A percentile compares a stretch with the other conserved stretches of the same genome.
phyloP scores from a whole-genome alignment of 2,888 invertebrate species.

The Diarsia dahlii region DNA sequence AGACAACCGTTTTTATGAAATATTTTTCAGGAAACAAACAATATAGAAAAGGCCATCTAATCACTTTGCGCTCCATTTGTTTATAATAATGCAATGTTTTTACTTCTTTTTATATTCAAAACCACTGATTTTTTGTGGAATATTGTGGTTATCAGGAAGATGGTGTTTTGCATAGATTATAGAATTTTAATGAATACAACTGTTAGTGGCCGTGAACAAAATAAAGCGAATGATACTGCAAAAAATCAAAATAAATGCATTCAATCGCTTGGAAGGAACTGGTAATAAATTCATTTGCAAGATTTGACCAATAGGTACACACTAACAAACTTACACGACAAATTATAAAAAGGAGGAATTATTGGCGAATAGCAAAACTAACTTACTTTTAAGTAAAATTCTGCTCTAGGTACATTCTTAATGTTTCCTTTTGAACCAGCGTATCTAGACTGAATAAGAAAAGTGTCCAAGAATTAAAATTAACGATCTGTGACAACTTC shows the following conservation, averaged over 20 bases:
- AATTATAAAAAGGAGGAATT: no score
- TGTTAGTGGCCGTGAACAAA: neutral
- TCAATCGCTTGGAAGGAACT: no score
- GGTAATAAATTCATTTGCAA: no score
- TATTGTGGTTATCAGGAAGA: constrained; percentile 7
- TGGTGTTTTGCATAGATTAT: neutral
- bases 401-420: no score
- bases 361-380: no score
- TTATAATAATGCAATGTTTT: constrained; percentile 36
- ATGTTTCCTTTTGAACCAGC: no score
- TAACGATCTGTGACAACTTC: no score
- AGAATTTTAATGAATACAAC: neutral
- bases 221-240: neutral
- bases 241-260: neutral
- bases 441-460: no score
- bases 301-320: no score
- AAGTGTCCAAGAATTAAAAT: no score
- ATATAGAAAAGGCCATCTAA: constrained; percentile 41
- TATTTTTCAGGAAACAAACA: constrained; percentile 42
- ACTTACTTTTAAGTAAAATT: no score
- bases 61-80: constrained; percentile 44
- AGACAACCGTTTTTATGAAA: constrained; percentile 32
- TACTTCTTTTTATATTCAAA: constrained; percentile 24
- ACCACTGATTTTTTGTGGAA: constrained; percentile 21
- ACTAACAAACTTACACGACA: no score